phyloP scores from a whole-genome alignment of 1,140 invertebrate species.

The Chironomus tepperi region DNA sequence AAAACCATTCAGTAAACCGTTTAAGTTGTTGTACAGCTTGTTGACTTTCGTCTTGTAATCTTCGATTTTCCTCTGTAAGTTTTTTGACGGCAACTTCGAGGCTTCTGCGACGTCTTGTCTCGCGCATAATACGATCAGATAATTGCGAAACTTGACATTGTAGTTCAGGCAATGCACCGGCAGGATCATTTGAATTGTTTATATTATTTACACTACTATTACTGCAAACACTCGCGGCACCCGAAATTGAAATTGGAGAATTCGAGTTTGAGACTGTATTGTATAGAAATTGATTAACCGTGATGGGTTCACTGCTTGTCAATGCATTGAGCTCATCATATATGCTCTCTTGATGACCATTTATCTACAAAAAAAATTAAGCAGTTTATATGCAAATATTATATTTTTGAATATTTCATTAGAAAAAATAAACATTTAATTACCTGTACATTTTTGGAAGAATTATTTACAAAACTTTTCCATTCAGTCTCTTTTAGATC shows the following conservation, averaged over 20 bases:
- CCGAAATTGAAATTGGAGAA: neutral
- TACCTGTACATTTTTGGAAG: slow-evolving; percentile 60
- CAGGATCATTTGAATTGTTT: neutral
- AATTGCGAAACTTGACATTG: slow-evolving; percentile 54
- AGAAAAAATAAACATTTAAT: slow-evolving; percentile 16
- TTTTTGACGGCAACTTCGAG: slow-evolving; percentile 65
- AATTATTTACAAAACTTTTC: slow-evolving; percentile 67
- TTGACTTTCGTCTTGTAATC: slow-evolving; percentile 79
- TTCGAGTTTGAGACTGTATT: neutral
- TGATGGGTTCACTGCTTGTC: neutral
- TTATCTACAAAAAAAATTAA: neutral
- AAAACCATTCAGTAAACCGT: slow-evolving; percentile 90
- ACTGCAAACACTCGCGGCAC: neutral
- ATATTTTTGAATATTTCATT: neutral
- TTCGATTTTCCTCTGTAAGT: slow-evolving; percentile 72
- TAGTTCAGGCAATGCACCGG: slow-evolving; percentile 44
- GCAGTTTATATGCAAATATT: neutral
- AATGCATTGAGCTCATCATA: slow-evolving; percentile 1
- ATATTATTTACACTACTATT: neutral
- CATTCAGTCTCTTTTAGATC: slow-evolving; percentile 59
- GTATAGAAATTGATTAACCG: neutral
- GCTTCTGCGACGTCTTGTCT: slow-evolving; percentile 50
- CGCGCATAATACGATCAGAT: slow-evolving; percentile 52
- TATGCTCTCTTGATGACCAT: neutral
- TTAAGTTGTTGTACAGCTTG: slow-evolving; percentile 79